Conservation (phyloP, 2,888 invertebrate species). For the Acronicta psi region DNA sequence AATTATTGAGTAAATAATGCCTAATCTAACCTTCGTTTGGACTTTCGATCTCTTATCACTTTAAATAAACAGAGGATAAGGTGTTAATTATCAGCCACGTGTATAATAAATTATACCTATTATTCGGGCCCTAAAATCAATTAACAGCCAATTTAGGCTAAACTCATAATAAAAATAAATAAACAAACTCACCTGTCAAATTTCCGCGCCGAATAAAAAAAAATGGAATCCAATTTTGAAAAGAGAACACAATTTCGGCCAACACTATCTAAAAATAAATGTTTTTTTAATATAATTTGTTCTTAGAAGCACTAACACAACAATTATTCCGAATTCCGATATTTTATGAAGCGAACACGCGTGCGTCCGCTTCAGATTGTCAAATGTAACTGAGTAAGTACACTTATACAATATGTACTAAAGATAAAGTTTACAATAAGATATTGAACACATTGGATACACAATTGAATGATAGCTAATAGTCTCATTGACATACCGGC, state of each 20-base stretch:
- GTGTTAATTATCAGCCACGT: conserved; percentile 17
- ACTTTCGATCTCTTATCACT: conserved; percentile 17
- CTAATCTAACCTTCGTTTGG: conserved; percentile 16
- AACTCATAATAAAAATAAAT: neutral
- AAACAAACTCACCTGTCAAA: conserved; percentile 34
- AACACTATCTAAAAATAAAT: conserved; percentile 17
- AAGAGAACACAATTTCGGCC: conserved; percentile 6
- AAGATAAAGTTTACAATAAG: conserved; percentile 28
- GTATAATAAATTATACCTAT: neutral
- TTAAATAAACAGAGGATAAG: conserved; percentile 14
- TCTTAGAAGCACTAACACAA: conserved; percentile 16
- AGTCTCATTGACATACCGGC: conserved; percentile 30
- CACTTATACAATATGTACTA: conserved; percentile 7
- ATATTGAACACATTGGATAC: conserved; percentile 25
- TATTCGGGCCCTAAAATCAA: neutral
- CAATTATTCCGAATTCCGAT: conserved; percentile 19
- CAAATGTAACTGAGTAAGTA: conserved; percentile 39
- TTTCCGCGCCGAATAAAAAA: conserved; percentile 15
- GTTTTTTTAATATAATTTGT: conserved; percentile 4
- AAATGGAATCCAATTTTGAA: neutral
- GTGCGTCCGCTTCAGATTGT: conserved; percentile 33
- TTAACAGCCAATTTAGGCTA: too few relatives aligned
- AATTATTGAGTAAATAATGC: conserved; percentile 12
- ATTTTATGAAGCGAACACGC: conserved; percentile 8
- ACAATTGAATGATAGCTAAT: conserved; percentile 47